Evolutionary conservation across 2,797 vertebrate species (phyloP), one percentile per base, ranked within the genome.

Genomic region (Morus bassanus): DNA sequence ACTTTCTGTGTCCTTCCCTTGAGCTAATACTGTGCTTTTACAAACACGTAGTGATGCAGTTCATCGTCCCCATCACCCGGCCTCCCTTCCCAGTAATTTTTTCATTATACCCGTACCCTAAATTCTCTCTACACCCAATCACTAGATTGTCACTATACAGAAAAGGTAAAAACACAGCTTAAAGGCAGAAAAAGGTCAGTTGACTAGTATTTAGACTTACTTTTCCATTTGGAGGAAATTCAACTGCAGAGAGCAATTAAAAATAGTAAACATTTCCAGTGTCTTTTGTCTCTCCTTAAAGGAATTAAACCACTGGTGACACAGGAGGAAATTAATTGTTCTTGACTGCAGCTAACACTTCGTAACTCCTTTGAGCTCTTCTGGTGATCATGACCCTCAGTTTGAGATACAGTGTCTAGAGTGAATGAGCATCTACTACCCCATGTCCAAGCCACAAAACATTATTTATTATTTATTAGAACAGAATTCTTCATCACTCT

Each of bases 1-100:
- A 37, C 50, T 74, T 54, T 33, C 19, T 41, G 48, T 69, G 80
- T 54, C 90, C 92, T 95, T 91, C 83, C 88, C 92, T 73, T 93
- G 57, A 67, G 86, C 88, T 61, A 61, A 30, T 51, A 46, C 54
- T 61, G 33, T 73, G 76, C 57, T 88, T 57, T 60, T 25, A 69
- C 23, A 67, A 64, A 50, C 28, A 81, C 0, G 0, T 0, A 31
- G 51, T 5, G 19, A 45, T 64, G 39, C 19, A 9, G 17, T 16
- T 65, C 69, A 77, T 15, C 61, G n/a, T 74, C 43, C 54, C 35
- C 30, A 43, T 8, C 53, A 60, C 37, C 25, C 53, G 46, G 56
- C 23, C 21, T 67, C 37, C 27, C 48, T 69, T 13, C 31, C 8
- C 60, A 45, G 28, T 4, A 45, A 70, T 11, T 23, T 45, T 72